Percentiles rank a stretch among this genome's conserved stretches.
Evolutionary conservation across 1,140 invertebrate species (phyloP).

Genomic region (Drosophila neocordata): DNA sequence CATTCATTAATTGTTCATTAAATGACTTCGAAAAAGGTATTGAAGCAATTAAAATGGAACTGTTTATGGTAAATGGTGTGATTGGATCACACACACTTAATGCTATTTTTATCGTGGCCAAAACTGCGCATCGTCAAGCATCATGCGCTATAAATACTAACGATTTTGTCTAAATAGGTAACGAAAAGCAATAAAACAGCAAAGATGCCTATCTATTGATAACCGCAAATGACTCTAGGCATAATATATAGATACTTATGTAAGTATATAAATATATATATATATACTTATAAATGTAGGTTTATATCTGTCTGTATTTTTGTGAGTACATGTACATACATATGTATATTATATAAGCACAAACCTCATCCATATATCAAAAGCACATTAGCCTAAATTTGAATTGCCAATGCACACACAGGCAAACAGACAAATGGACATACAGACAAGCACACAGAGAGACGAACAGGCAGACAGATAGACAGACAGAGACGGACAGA

Average conservation of each 20-base stretch:
- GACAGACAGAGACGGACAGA: constrained; percentile 22
- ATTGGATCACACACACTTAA: constrained; percentile 6
- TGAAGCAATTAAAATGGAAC: constrained; percentile 5
- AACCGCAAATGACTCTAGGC: constrained; percentile 54
- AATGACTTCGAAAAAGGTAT: neutral
- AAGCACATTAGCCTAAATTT: constrained; percentile 73
- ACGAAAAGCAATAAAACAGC: constrained; percentile 68
- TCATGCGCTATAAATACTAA: constrained; percentile 44
- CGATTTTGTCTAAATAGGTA: constrained; percentile 52
- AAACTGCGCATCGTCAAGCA: neutral
- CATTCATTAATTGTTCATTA: no score
- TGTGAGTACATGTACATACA: constrained; percentile 10
- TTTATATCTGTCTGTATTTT: constrained; percentile 1
- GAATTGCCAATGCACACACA: constrained; percentile 63
- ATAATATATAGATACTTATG: constrained; percentile 21
- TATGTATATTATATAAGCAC: constrained; percentile 9
- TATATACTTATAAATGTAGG: neutral
- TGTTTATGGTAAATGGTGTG: neutral
- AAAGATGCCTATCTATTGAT: constrained; percentile 65
- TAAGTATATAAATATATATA: constrained; percentile 10
- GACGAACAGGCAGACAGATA: neutral
- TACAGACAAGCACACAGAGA: constrained; percentile 6
- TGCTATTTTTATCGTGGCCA: neutral
- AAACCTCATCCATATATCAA: constrained; percentile 67
- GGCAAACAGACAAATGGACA: constrained; percentile 39